phyloP scores from a whole-genome alignment of 2,888 invertebrate species.

The Malthinus flaveolus region DNA sequence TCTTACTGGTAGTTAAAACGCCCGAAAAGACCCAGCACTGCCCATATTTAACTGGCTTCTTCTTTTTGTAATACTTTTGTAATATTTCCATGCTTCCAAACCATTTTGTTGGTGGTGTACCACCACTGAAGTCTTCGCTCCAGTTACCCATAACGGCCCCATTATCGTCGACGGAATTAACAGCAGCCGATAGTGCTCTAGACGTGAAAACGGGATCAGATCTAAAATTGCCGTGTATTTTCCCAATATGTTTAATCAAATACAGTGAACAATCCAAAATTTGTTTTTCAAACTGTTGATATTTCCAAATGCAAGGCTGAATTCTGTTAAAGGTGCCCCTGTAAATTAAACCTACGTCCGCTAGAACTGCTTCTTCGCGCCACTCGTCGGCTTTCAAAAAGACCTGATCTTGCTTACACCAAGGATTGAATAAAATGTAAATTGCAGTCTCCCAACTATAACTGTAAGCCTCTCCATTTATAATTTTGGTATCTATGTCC shows the following conservation, averaged over 20 bases:
- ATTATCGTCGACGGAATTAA: slow-evolving; percentile 85
- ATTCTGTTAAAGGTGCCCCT: slow-evolving; percentile 84
- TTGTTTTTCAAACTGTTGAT: slow-evolving; percentile 85
- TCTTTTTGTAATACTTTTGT: slow-evolving; percentile 80
- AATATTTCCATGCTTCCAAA: slow-evolving; percentile 84
- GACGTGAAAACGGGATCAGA: slow-evolving; percentile 77
- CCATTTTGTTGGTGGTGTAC: slow-evolving; percentile 88
- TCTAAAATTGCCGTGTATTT: slow-evolving; percentile 61
- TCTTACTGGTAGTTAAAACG: slow-evolving; percentile 79
- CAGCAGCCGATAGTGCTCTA: slow-evolving; percentile 83
- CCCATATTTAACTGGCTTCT: slow-evolving; percentile 88
- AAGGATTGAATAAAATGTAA: slow-evolving; percentile 87
- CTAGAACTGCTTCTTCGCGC: slow-evolving; percentile 82
- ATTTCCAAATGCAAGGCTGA: slow-evolving; percentile 88
- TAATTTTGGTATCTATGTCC: slow-evolving; percentile 79
- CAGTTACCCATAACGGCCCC: slow-evolving; percentile 88
- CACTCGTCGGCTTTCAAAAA: slow-evolving; percentile 68
- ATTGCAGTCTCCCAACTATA: slow-evolving; percentile 77
- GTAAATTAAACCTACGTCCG: slow-evolving; percentile 89
- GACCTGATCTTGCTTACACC: slow-evolving; percentile 75
- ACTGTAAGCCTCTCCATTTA: slow-evolving; percentile 70
- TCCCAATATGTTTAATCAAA: slow-evolving; percentile 72
- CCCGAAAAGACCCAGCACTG: slow-evolving; percentile 97
- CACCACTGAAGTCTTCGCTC: slow-evolving; percentile 83
- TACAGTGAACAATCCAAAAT: slow-evolving; percentile 79